Conservation (phyloP, 2,888 invertebrate genomes). For the Drosophila monieri region DNA sequence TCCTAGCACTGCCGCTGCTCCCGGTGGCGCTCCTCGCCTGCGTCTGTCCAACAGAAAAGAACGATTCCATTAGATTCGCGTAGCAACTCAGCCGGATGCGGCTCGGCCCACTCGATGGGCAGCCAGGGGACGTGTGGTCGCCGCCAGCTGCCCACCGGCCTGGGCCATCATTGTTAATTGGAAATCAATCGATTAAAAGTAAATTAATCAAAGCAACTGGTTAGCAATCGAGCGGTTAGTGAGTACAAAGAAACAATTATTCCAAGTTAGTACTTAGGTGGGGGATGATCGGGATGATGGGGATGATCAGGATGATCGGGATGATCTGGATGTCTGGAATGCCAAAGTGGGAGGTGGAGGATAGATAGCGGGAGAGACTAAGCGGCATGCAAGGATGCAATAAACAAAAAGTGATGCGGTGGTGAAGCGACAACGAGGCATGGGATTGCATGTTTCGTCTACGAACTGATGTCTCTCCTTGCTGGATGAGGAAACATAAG, state of each 20-base stretch:
- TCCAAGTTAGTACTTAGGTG: conserved; percentile 3
- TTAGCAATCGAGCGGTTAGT: conserved; percentile 39
- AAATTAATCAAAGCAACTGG: conserved; percentile 27
- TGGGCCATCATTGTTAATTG: conserved; percentile 12
- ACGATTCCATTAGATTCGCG: background rate
- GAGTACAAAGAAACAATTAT: conserved; percentile 15
- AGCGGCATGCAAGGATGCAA: conserved; percentile 20
- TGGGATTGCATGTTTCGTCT: conserved; percentile 2
- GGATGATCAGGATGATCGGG: too few species aligned
- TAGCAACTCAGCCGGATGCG: background rate
- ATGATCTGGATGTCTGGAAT: conserved; percentile 2
- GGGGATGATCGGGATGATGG: background rate
- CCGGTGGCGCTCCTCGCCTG: conserved; percentile 73
- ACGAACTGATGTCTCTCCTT: background rate
- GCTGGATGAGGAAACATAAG: background rate
- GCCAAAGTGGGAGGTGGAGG: background rate
- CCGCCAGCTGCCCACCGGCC: conserved; percentile 11
- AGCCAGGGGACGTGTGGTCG: background rate
- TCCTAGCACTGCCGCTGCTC: conserved; percentile 60
- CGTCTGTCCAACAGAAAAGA: conserved; percentile 2
- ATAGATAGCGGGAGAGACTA: background rate
- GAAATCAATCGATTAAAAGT: conserved; percentile 5
- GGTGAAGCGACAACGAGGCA: conserved; percentile 12
- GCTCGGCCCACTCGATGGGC: background rate
- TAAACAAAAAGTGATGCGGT: conserved; percentile 10